Evolutionary conservation across 2,113 vertebrate genomes (phyloP).

Genomic region (Limnothrissa miodon): DNA sequence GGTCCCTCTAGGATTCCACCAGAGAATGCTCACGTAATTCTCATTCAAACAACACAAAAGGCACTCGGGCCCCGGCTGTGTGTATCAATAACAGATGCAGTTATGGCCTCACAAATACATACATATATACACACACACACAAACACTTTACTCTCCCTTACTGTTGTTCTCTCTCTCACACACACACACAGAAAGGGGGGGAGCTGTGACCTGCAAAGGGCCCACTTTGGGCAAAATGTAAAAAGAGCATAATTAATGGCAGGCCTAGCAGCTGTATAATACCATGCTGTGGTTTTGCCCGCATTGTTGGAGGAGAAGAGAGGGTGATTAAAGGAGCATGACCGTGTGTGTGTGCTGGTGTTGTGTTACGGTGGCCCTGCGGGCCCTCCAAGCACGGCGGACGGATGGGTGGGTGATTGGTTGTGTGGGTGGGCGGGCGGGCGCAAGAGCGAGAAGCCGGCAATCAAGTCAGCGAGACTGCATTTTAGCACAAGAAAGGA

Average conservation of each 20-base stretch:
- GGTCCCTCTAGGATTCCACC: background rate
- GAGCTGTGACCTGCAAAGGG: constrained; percentile 6
- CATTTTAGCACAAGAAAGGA: constrained; percentile 30
- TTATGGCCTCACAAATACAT: constrained; percentile 54
- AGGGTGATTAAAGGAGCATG: constrained; percentile 62
- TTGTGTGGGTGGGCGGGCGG: background rate
- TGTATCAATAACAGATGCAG: background rate
- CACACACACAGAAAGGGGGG: background rate
- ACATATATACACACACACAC: constrained; percentile 39
- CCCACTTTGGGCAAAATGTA: constrained; percentile 48
- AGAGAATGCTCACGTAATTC: background rate
- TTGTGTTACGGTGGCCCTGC: constrained; percentile 24
- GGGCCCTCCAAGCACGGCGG: constrained; percentile 29
- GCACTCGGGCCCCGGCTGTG: background rate
- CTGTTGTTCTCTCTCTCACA: constrained; percentile 28
- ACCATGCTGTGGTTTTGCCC: constrained; percentile 44
- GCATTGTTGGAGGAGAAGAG: constrained; percentile 62
- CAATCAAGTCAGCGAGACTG: constrained; percentile 27
- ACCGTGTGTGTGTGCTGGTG: background rate
- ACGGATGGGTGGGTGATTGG: too few species aligned
- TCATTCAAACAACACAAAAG: background rate
- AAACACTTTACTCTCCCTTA: constrained; percentile 13
- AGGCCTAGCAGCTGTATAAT: constrained; percentile 59
- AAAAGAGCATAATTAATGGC: constrained; percentile 66
- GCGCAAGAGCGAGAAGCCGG: constrained; percentile 19